phyloP scores from a whole-genome alignment of 2,797 vertebrate genomes.

The Centroberyx gerrardi region DNA sequence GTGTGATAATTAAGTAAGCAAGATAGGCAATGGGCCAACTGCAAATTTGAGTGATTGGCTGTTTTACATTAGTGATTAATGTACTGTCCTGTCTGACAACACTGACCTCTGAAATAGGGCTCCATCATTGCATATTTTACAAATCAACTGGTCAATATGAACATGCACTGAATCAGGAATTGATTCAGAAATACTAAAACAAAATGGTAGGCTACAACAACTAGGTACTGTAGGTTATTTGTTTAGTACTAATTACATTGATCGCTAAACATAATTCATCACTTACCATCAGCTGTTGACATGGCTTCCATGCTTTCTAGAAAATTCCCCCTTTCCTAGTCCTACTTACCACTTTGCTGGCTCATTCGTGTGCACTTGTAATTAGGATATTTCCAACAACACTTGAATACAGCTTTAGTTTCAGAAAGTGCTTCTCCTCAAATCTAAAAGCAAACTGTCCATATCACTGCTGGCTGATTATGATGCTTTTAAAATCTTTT shows the following conservation, averaged over 20 bases:
- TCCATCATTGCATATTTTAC: slow-evolving; percentile 29
- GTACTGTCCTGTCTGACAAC: slow-evolving; percentile 3
- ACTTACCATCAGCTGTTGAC: too few species aligned
- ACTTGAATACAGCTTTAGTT: slow-evolving; percentile 42
- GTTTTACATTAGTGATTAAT: slow-evolving; percentile 30
- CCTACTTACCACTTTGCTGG: slow-evolving; percentile 28
- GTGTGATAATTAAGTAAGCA: slow-evolving; percentile 35
- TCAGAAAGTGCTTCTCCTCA: slow-evolving; percentile 35
- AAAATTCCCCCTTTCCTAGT: slow-evolving; percentile 5
- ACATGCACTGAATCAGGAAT: slow-evolving; percentile 2
- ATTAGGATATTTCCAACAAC: slow-evolving; percentile 47
- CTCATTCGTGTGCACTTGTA: slow-evolving; percentile 47
- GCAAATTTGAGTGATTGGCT: slow-evolving; percentile 38
- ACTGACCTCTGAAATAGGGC: not conserved
- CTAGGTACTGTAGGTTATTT: too few species aligned
- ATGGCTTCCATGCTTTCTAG: too few species aligned
- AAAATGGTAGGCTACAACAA: too few species aligned
- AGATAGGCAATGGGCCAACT: slow-evolving; percentile 22
- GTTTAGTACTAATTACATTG: too few species aligned
- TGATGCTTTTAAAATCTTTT: slow-evolving; percentile 43
- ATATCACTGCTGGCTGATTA: slow-evolving; percentile 39
- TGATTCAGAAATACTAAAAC: slow-evolving; percentile 4
- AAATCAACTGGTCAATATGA: slow-evolving; percentile 30
- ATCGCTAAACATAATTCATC: too few species aligned
- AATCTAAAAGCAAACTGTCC: slow-evolving; percentile 37